phyloP scores from a whole-genome alignment of 2,113 vertebrate species.

The Chiloscyllium plagiosum region DNA sequence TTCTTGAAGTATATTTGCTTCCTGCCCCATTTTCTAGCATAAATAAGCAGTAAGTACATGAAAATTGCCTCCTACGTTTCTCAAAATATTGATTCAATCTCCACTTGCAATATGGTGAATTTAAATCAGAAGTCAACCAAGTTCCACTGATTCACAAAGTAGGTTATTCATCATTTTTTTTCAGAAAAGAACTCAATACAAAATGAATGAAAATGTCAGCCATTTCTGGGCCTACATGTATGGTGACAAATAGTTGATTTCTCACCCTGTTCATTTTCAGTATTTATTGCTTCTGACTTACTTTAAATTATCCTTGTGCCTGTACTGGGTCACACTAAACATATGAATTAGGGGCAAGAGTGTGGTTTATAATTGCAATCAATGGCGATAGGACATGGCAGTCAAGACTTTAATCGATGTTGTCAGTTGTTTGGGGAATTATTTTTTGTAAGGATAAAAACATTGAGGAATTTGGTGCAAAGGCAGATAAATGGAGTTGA shows the following conservation, averaged over 20 bases:
- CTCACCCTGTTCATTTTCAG: not conserved
- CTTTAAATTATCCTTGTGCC: not conserved
- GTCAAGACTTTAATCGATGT: not conserved
- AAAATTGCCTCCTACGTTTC: not conserved
- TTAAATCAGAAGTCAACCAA: not conserved
- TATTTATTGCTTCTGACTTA: not conserved
- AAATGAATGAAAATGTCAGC: not conserved
- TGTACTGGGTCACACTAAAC: not conserved
- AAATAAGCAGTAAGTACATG: not conserved
- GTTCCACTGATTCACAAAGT: not conserved
- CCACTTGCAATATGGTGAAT: not conserved
- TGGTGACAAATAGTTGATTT: not conserved
- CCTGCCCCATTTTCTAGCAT: not conserved
- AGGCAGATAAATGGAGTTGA: not conserved
- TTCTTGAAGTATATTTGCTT: not conserved
- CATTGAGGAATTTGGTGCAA: not conserved
- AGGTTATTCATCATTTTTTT: not conserved
- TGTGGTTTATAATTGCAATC: not conserved
- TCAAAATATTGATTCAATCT: not conserved
- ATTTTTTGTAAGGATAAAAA: not conserved
- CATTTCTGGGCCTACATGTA: not conserved
- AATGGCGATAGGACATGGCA: not conserved
- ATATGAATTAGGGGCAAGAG: too few species aligned
- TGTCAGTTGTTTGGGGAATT: not conserved
- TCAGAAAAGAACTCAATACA: not conserved